Evolutionary conservation across 2,797 vertebrate species (phyloP).

Genomic region (Rhinichthys osculus): DNA sequence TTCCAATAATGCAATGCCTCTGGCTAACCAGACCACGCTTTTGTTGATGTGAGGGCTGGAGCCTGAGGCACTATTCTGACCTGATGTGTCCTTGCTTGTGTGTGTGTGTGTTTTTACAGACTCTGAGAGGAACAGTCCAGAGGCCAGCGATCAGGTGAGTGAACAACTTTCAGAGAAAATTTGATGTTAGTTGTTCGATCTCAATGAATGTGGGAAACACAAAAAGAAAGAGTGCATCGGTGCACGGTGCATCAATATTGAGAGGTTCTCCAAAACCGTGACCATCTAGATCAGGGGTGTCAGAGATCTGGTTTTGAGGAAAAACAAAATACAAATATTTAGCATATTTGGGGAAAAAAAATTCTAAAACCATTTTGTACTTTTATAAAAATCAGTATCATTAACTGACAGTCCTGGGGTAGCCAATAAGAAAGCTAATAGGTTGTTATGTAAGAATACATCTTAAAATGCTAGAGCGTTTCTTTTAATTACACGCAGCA

Average conservation of each 20-base stretch:
- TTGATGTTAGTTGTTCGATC: neutral
- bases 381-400: neutral
- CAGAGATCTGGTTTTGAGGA: neutral
- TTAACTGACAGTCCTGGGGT: neutral
- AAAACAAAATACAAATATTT: neutral
- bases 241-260: neutral
- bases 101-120: conserved; percentile 76
- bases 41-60: conserved; percentile 60
- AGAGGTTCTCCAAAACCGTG: neutral
- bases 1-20: conserved; percentile 60
- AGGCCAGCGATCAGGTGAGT: conserved; percentile 86
- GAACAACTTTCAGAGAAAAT: conserved; percentile 6
- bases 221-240: neutral
- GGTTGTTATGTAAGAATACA: neutral
- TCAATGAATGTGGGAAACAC: neutral
- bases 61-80: conserved; percentile 60
- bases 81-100: conserved; percentile 47
- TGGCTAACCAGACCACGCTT: conserved; percentile 57
- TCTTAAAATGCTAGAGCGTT: neutral
- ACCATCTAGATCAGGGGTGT: neutral
- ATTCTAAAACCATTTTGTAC: neutral
- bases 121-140: conserved; percentile 89
- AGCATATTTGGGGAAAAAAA: neutral
- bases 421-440: neutral
- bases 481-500: neutral